Conservation (phyloP, 2,888 invertebrate species). For the Nasonovia ribisnigri region DNA sequence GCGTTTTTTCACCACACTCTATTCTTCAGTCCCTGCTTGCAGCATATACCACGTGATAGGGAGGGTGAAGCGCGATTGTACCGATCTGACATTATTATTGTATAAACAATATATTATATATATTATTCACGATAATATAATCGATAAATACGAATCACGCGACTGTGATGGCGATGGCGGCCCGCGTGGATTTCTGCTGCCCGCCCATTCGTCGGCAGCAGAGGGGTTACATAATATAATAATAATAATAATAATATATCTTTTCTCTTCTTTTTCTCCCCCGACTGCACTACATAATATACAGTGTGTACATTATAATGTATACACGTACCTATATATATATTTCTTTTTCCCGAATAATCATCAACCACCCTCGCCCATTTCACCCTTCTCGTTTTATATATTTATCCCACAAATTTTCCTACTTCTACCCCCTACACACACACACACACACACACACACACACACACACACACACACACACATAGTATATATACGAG, state of each 20-base stretch:
- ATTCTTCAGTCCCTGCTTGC: neutral
- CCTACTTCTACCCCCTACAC: neutral
- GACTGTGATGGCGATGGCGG: conserved; percentile 40
- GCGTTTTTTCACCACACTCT: neutral
- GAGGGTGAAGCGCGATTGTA: neutral
- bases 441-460: too few relatives aligned
- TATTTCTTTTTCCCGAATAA: conserved; percentile 29
- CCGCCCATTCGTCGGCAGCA: conserved; percentile 56
- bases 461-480: neutral
- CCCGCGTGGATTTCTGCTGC: neutral
- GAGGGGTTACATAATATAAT: neutral
- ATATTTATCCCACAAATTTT: conserved; percentile 7
- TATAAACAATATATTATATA: neutral
- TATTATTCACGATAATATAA: conserved; percentile 17
- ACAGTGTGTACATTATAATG: neutral
- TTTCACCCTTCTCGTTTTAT: neutral
- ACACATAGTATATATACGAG: too few relatives aligned
- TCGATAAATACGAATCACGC: conserved; percentile 54
- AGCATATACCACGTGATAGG: neutral
- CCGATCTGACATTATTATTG: neutral
- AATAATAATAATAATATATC: neutral
- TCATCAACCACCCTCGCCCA: conserved; percentile 38
- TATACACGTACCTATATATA: neutral
- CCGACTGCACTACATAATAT: neutral
- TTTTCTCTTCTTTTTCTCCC: conserved; percentile 36